A percentile compares a stretch with the other conserved stretches of the same genome.
Evolutionary conservation across 2,797 vertebrate genomes (phyloP).

Genomic region (Benthosema pterotum): DNA sequence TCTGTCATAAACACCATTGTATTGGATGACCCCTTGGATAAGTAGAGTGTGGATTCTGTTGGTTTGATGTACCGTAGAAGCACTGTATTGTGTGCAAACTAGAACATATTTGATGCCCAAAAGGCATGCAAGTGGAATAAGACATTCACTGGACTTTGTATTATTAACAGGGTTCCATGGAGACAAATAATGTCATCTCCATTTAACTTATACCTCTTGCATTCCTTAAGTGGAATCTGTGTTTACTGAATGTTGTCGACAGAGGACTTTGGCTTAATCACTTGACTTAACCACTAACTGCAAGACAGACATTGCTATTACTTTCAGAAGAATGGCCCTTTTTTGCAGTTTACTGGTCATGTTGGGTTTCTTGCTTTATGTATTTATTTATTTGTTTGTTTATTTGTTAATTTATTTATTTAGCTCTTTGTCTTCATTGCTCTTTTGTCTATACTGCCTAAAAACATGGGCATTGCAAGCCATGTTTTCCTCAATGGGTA

Average conservation of each 20-base stretch:
- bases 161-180: conserved; percentile 3
- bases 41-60: conserved; percentile 79
- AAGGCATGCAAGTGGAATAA: conserved; percentile 79
- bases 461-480: conserved; percentile 68
- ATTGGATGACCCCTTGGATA: conserved; percentile 78
- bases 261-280: conserved; percentile 18
- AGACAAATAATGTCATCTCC: conserved; percentile 7
- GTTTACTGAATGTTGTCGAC: conserved; percentile 56
- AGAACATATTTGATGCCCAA: conserved; percentile 41
- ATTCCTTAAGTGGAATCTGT: conserved; percentile 68
- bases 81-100: conserved; percentile 57
- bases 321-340: conserved; percentile 34
- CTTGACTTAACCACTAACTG: conserved; percentile 75
- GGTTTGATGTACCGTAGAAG: conserved; percentile 58
- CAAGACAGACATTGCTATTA: conserved; percentile 63
- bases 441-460: conserved; percentile 26
- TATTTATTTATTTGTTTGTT: too few relatives aligned
- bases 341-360: conserved; percentile 80
- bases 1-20: conserved; percentile 69
- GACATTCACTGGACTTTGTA: conserved; percentile 14
- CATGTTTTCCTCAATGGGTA: conserved; percentile 62
- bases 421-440: conserved; percentile 16
- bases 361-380: conserved; percentile 34
- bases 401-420: conserved; percentile 25
- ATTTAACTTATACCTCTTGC: conserved; percentile 71